Evolutionary conservation across 1,140 invertebrate genomes (phyloP), one percentile per base, ranked within the genome.

Genomic region (Conus ventricosus): DNA sequence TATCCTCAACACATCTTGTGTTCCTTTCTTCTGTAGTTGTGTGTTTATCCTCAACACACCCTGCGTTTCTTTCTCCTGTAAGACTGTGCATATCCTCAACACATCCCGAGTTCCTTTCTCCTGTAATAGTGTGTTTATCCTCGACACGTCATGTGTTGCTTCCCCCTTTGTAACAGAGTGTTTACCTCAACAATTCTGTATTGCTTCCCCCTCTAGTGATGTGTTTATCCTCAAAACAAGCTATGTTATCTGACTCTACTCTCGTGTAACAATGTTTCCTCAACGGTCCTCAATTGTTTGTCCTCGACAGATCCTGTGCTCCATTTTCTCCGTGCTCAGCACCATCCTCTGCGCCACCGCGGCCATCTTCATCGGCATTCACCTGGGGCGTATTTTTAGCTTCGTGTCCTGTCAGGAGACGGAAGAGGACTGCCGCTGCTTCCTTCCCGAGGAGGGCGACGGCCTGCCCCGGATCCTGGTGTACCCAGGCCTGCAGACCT

Each of bases 311-410:
- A 89, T 88, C n/a, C 54, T 85, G 20, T 91, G 90, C 80, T 92
- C 91, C 84, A 27, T 90, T 8, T 81, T 92, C 13, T 90, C 91
- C n/a, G 82, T 87, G 0, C 25, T 91, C 55, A 88, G 89, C 78
- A 80, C 90, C 51, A 89, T 92, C 87, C 83, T 92, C 10, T 90
- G 88, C 82, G 71, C 91, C 67, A 88, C 91, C 4, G 90, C 91
- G 54, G 87, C 87, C 83, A 90, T 91, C 87, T 92, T 92, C 80
- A 87, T 86, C 55, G 89, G 84, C 71, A 92, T 91, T 67, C 91
- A 92, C 75, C 78, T 89, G 6, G 85, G 84, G 4, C 87, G 91
- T 17, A 89, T 92, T 60, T 90, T 90, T 76, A 87, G 75, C n/a
- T 91, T 83, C 87, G 76, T 87, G 15, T 88, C 87, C 54, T 91